Conservation (phyloP, 2,797 vertebrate species). For the Lagorchestes hirsutus region DNA sequence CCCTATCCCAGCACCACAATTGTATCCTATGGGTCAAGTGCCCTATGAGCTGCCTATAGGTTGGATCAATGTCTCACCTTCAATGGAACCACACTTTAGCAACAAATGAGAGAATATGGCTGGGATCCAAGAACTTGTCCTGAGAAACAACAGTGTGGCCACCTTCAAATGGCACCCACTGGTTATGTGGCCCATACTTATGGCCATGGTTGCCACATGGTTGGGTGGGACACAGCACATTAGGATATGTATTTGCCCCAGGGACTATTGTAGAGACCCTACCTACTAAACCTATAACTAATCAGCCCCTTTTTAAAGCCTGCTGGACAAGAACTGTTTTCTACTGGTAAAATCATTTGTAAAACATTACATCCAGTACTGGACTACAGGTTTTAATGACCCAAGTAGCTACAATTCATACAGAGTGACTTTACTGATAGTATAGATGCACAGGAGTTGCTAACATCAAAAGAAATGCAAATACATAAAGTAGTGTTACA, state of each 20-base stretch:
- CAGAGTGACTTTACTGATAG: not conserved
- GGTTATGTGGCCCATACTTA: not conserved
- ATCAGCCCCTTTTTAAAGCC: not conserved
- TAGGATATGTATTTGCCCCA: not conserved
- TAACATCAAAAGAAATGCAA: not conserved
- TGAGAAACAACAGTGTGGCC: not conserved
- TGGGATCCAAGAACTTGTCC: no score
- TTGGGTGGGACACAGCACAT: not conserved
- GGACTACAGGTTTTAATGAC: not conserved
- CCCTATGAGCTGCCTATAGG: not conserved
- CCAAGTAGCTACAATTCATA: not conserved
- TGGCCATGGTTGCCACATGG: not conserved
- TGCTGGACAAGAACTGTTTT: slow-evolving; percentile 9
- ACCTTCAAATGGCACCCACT: not conserved
- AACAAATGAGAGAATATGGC: not conserved
- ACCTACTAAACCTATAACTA: not conserved
- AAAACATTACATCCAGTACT: not conserved
- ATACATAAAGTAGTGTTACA: not conserved
- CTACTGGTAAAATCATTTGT: not conserved
- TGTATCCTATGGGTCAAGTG: not conserved
- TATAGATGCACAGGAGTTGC: not conserved
- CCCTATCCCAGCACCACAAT: not conserved
- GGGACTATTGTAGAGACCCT: not conserved
- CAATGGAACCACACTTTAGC: no score
- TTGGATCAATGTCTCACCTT: no score